Base-by-base conservation (phyloP, 1,140 invertebrate genomes). In the Ganaspis sp. region DNA sequence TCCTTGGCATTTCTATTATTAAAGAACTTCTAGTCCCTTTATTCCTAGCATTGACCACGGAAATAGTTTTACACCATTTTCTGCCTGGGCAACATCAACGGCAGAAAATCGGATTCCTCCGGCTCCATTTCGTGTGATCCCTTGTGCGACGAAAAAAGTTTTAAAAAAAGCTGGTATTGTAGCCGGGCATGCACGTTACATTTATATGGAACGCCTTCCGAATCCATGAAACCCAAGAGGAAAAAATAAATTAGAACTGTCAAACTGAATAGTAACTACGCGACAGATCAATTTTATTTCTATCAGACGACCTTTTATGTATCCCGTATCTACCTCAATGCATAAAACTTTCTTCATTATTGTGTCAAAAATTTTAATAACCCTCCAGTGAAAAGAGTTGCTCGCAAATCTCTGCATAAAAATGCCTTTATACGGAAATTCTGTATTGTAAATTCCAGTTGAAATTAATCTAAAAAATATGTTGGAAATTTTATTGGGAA, bases 21-120 rank as follows among this genome's bases (percentile, higher is more conserved):
- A 64, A 64, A 64, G 54, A 64, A 77, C 75, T 80, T 74, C 74
- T 54, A 58, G 69, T 38, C 40, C 53, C 49, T 42, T 69, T 75
- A 72, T 74, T 70, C 45, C 71, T 4, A 21, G 73, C 69, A 81
- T 79, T 76, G 80, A 78, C 81, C 76, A 29, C 64, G 81, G 80
- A 78, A 79, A 84, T 84, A 81, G 81, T 83, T 85, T 85, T 81
- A 80, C 78, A 80, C 81, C 76, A 84, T 81, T 82, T 84, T 82
- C 79, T 79, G 75, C 75, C 73, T 80, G 78, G 81, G 69, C 77
- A 72, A 73, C 34, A 72, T 70, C 73, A 82, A 81, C 80, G 74
- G 11, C 69, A 70, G 78, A 83, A 85, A 85, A 83, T 83, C 83
- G 77, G 79, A 85, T 86, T 86, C 78, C 72, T 77, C 79, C 77